phyloP scores from a whole-genome alignment of 2,888 invertebrate species.

The Lasioglossum zephyrum region DNA sequence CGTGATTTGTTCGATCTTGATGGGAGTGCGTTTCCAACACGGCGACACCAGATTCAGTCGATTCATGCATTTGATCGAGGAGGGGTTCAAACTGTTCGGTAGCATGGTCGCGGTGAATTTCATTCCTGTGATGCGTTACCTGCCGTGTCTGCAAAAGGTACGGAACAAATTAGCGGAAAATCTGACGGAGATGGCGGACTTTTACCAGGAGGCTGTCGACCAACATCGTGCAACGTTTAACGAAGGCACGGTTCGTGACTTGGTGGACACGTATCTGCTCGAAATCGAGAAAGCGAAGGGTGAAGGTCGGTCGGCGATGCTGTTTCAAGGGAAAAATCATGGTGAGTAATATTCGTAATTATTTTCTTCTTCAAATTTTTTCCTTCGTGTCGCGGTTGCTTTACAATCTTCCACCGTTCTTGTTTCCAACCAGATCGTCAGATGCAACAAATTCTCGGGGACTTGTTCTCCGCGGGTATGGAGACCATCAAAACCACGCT shows the following conservation, averaged over 20 bases:
- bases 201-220: slow-evolving; percentile 93
- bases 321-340: slow-evolving; percentile 94
- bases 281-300: slow-evolving; percentile 93
- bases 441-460: slow-evolving; percentile 95
- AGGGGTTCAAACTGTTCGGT: slow-evolving; percentile 95
- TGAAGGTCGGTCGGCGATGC: slow-evolving; percentile 89
- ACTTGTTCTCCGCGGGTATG: slow-evolving; percentile 96
- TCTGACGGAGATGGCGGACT: slow-evolving; percentile 93
- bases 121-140: slow-evolving; percentile 90
- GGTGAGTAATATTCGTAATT: slow-evolving; percentile 86
- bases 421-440: slow-evolving; percentile 89
- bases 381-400: neutral
- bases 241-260: slow-evolving; percentile 90
- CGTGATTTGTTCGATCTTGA: slow-evolving; percentile 95
- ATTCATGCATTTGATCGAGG: slow-evolving; percentile 94
- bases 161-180: slow-evolving; percentile 88
- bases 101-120: slow-evolving; percentile 93
- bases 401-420: neutral
- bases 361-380: neutral
- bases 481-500: slow-evolving; percentile 96
- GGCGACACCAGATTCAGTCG: slow-evolving; percentile 91
- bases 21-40: slow-evolving; percentile 93
- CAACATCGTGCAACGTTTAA: slow-evolving; percentile 92
- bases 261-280: slow-evolving; percentile 93
- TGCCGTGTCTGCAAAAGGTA: slow-evolving; percentile 86